These are phyloP conservation scores for Scaptomyza graminum DNA, from an alignment of 1,140 invertebrate species.

Conservation along the genomic window DNA sequence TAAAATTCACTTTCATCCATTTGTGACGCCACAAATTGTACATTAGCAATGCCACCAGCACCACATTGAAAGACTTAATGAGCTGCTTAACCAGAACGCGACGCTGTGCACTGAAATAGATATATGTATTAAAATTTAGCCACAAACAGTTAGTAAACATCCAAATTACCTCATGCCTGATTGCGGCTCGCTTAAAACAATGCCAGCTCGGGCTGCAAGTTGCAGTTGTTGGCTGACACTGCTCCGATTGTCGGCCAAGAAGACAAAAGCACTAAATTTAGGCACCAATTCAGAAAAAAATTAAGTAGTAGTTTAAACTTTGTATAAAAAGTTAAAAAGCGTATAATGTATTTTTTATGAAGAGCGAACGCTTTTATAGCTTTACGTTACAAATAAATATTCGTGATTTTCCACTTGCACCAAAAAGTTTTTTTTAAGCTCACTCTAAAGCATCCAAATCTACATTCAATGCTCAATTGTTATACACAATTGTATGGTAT, in stretches of 20 bases:
- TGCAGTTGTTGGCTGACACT: constrained; percentile 18
- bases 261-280: not conserved
- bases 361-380: too few species aligned
- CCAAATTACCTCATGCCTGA: constrained; percentile 32
- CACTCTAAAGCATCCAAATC: not conserved
- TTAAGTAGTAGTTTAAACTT: too few species aligned
- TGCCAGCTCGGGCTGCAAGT: constrained; percentile 3
- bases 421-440: too few species aligned
- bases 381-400: too few species aligned
- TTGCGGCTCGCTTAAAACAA: constrained; percentile 12
- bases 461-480: constrained; percentile 16
- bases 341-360: too few species aligned
- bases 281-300: too few species aligned
- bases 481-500: constrained; percentile 16
- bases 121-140: not conserved
- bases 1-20: constrained; percentile 80
- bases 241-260: constrained; percentile 4
- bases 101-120: constrained; percentile 51
- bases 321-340: not conserved
- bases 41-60: constrained; percentile 70
- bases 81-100: constrained; percentile 66
- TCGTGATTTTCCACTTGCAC: too few species aligned
- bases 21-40: constrained; percentile 81
- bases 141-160: not conserved
- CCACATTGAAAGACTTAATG: constrained; percentile 73